phyloP scores from a whole-genome alignment of 2,888 invertebrate genomes.

The Shargacucullia verbasci region DNA sequence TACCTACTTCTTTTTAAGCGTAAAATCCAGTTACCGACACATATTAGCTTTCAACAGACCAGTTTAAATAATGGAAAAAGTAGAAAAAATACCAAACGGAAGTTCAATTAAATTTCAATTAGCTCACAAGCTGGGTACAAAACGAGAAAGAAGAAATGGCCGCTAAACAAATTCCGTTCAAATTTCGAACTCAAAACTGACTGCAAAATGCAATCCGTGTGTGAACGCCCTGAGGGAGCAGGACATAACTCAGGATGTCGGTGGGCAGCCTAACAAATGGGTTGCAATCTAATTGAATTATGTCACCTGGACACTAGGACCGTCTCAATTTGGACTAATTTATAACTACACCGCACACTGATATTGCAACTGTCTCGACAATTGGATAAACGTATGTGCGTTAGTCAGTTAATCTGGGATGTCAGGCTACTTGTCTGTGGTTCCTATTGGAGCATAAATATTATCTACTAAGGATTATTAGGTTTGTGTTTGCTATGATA shows the following conservation, averaged over 20 bases:
- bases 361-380: slow-evolving; percentile 43
- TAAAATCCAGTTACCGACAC: not conserved
- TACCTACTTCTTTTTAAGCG: too few species aligned
- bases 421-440: slow-evolving; percentile 18
- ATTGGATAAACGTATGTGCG: slow-evolving; percentile 52
- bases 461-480: not conserved
- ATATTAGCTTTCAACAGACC: not conserved
- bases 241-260: slow-evolving; percentile 67
- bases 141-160: slow-evolving; percentile 5
- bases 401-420: slow-evolving; percentile 35
- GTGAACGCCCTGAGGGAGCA: slow-evolving; percentile 40
- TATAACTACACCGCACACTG: slow-evolving; percentile 69
- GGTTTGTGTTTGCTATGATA: not conserved
- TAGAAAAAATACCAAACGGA: not conserved
- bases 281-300: slow-evolving; percentile 80
- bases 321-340: slow-evolving; percentile 77
- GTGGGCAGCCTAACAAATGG: slow-evolving; percentile 71
- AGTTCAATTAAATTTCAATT: slow-evolving; percentile 32
- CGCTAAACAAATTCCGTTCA: slow-evolving; percentile 4
- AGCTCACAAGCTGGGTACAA: slow-evolving; percentile 19
- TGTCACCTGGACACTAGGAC: slow-evolving; percentile 75
- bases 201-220: slow-evolving; percentile 40
- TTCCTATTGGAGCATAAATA: slow-evolving; percentile 7
- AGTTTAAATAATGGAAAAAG: not conserved
- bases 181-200: slow-evolving; percentile 26